Evolutionary conservation across 2,888 invertebrate genomes (phyloP), one percentile per base, ranked within the genome.

Genomic region (Oscheius sp.): DNA sequence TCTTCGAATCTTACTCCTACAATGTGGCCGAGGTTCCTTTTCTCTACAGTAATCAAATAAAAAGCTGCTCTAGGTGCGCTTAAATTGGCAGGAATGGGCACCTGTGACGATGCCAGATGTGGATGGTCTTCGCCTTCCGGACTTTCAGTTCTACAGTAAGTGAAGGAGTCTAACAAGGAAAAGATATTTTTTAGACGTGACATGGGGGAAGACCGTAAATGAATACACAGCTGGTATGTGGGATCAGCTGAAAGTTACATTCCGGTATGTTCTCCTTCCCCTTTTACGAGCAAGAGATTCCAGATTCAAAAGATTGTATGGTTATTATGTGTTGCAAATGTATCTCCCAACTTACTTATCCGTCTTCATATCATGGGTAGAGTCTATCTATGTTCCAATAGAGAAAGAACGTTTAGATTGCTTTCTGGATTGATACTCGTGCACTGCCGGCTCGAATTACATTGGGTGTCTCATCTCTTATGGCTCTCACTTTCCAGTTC

Each of bases 361-460:
- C 17, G 80, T 80, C 5, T 81, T 83, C 65, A 82, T 82, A 27
- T 82, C 81, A 3, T 86, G 85, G 61, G 57, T 57, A 37, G 12
- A 33, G 8, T 3, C 10, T n/a, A 3, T 12, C 6, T 23, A 53
- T 33, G n/a, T 15, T n/a, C 31, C n/a, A 55, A n/a, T n/a, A 12
- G 8, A 34, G 10, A 5, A 31, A 53, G 15, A 15, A 6, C 2
- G 8, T 2, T 37, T 20, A 57, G 85, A 86, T 85, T 55, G 84
- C 85, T 8, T 86, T 86, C 67, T 86, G 84, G 84, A 81, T 86
- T 52, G 85, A 86, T 64, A 82, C 80, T 0, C 53, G 81, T 20
- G 83, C 86, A n/a, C 74, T 86, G 29, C 85, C 86, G 1, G 86
- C 86, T 8, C 58, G 86, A 42, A 85, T 86, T 45, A 86, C 86